Evolutionary conservation across 1,140 invertebrate genomes (phyloP), one percentile per base, ranked within the genome.

Genomic region (Diploscapter pachys): DNA sequence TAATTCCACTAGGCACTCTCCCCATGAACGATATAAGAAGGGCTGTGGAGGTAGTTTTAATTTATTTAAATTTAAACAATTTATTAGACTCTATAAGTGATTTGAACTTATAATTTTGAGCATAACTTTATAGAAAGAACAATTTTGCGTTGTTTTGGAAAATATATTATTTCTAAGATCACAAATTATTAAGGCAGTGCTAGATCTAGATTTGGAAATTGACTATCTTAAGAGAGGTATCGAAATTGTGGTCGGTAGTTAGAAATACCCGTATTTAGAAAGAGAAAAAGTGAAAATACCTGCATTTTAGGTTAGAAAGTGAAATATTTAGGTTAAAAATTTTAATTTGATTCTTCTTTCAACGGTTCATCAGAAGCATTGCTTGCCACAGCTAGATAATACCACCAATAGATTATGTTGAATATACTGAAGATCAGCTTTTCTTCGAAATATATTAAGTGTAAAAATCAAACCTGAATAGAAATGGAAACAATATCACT

Each of bases 1-100:
- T 90, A 80, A 85, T 89, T 4, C 89, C 89, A 8, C 82, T 90
- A 3, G 90, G 88, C 2, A 90, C 90, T 0, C 73, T 90, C 4
- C 90, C 90, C 9, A 86, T 90, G 84, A 90, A 90, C 79, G 87
- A 86, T 5, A 89, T 89, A 4, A 84, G 87, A 54, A 76, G 90
- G 6, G 89, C 89, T 6, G 86, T 89, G 2, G 82, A 88, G 78
- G 81, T 31, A 31, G 31, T 31, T 31, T 31, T 31, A 31, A 31
- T 31, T 31, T 31, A 31, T 31, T 31, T 31, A 31, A 31, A 31
- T 31, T 31, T 31, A 31, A 31, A 31, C 31, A 31, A 31, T 31
- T 31, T 31, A 31, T 31, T 31, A 31, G 31, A 1, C 31, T 31
- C 31, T 31, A 31, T 31, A 31, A 31, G 31, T 31, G 31, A 31